A percentile compares a stretch with the other conserved stretches of the same genome.
These are phyloP conservation scores for Spatulosminthurus flaviceps DNA, from an alignment of 2,888 invertebrate genomes.

Conservation along the genomic window DNA sequence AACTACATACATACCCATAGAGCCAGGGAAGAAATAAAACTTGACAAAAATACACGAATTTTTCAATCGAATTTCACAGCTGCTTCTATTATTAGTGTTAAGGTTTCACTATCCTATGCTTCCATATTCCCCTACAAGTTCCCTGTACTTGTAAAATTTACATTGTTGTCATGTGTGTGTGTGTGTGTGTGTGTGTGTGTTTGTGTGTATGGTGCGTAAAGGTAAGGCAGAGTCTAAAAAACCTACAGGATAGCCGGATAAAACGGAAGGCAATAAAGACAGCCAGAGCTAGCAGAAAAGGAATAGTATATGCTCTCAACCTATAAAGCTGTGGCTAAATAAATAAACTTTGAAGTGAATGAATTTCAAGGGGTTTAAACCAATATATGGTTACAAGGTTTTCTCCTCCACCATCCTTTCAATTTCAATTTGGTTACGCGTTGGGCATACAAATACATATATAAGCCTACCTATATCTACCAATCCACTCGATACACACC, in stretches of 20 bases:
- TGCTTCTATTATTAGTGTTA: not conserved
- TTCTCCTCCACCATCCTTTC: constrained; percentile 37
- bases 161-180: too few species aligned
- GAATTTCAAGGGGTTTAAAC: constrained; percentile 43
- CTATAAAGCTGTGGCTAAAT: constrained; percentile 30
- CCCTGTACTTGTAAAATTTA: too few species aligned
- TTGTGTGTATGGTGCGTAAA: not conserved
- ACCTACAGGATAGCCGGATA: too few species aligned
- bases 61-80: not conserved
- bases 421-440: constrained; percentile 16
- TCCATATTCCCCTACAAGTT: too few species aligned
- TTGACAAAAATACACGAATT: not conserved
- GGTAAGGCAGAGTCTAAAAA: too few species aligned
- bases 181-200: not conserved
- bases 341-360: constrained; percentile 43
- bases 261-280: not conserved
- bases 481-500: not conserved
- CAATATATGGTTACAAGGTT: constrained; percentile 38
- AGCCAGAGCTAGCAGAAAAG: not conserved
- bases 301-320: constrained; percentile 14
- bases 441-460: not conserved
- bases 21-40: too few species aligned
- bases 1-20: too few species aligned
- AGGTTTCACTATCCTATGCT: not conserved
- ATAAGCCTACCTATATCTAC: not conserved